Conservation (phyloP, 2,113 vertebrate genomes). For the Tachysurus vachellii region DNA sequence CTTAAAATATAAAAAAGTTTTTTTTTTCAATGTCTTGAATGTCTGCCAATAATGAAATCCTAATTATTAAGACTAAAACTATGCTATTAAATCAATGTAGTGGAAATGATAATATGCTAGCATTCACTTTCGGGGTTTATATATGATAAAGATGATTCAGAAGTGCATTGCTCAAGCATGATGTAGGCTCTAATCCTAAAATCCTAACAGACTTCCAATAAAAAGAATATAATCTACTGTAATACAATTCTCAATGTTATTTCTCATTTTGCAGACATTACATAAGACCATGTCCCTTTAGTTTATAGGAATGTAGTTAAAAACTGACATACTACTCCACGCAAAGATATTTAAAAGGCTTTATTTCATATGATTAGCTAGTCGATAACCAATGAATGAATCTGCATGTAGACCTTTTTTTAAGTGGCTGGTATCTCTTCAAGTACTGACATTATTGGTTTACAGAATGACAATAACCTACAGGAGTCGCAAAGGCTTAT, state of each 20-base stretch:
- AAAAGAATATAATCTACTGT: not conserved
- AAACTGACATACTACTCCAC: constrained; percentile 54
- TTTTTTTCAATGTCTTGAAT: not conserved
- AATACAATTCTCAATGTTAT: too few species aligned
- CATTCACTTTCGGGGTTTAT: not conserved
- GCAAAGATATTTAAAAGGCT: constrained; percentile 70
- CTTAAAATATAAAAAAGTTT: not conserved
- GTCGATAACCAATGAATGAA: constrained; percentile 66
- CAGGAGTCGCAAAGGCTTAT: constrained; percentile 53
- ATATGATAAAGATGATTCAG: not conserved
- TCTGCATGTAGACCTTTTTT: constrained; percentile 60
- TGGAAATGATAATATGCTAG: not conserved
- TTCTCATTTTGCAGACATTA: not conserved
- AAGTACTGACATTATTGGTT: constrained; percentile 57
- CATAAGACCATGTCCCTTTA: not conserved
- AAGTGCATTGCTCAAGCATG: not conserved
- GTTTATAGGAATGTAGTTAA: not conserved
- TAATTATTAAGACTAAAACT: not conserved
- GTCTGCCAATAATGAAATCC: not conserved
- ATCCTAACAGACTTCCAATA: not conserved
- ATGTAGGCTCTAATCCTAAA: not conserved
- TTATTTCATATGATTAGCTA: constrained; percentile 73
- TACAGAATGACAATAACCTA: constrained; percentile 64
- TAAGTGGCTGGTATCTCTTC: constrained; percentile 60
- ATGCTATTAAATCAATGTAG: not conserved